Percentiles rank a stretch among this genome's conserved stretches.
phyloP scores from a whole-genome alignment of 2,888 invertebrate genomes.

The Halocaridina rubra region DNA sequence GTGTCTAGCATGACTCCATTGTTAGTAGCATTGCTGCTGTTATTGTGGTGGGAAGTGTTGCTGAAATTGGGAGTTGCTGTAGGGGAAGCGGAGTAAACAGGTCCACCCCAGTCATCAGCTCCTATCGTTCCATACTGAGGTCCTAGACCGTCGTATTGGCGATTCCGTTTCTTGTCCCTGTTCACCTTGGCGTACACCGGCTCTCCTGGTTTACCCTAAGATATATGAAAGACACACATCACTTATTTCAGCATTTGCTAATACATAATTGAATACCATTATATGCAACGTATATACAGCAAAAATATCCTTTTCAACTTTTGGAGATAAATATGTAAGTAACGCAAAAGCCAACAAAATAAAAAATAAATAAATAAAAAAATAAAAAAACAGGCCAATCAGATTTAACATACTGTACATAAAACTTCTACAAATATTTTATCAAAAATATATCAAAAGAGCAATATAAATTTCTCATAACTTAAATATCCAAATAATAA shows the following conservation, averaged over 20 bases:
- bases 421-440: too few species aligned
- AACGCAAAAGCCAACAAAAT: too few species aligned
- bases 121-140: slow-evolving; percentile 50
- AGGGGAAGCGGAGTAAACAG: slow-evolving; percentile 39
- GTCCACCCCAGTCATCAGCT: slow-evolving; percentile 51
- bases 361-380: too few species aligned
- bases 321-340: too few species aligned
- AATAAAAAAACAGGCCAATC: too few species aligned
- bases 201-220: slow-evolving; percentile 73
- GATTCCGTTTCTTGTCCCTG: slow-evolving; percentile 74
- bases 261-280: background rate
- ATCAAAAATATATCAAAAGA: too few species aligned
- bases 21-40: slow-evolving; percentile 59
- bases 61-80: slow-evolving; percentile 53
- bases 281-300: background rate
- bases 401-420: too few species aligned
- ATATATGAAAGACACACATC: background rate
- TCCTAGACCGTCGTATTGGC: slow-evolving; percentile 67
- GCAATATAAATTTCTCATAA: too few species aligned
- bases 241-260: background rate
- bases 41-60: slow-evolving; percentile 32
- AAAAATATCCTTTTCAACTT: too few species aligned
- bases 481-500: too few species aligned
- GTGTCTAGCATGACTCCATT: slow-evolving; percentile 39
- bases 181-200: slow-evolving; percentile 78